Percentiles rank a stretch among this genome's conserved stretches.
These are phyloP conservation scores for Canis aureus DNA, from an alignment of 2,113 vertebrate species.

Conservation along the genomic window DNA sequence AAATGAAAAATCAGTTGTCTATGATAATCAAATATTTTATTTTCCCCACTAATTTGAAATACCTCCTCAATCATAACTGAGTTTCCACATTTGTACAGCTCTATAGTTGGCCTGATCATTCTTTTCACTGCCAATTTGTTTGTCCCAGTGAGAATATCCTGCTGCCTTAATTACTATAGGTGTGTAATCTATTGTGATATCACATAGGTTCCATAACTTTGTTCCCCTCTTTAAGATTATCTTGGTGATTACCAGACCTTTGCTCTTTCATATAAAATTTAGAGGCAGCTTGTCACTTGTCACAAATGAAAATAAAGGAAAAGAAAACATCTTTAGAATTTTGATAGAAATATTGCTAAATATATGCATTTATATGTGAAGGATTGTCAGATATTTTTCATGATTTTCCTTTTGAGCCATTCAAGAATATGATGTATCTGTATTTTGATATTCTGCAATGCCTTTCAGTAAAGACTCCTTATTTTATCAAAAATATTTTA, in stretches of 20 bases:
- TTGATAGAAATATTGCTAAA: too few relatives aligned
- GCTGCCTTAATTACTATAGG: not conserved
- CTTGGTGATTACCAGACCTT: not conserved
- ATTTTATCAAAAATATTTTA: too few relatives aligned
- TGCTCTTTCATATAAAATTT: too few relatives aligned
- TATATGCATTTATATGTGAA: too few relatives aligned
- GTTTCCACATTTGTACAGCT: not conserved
- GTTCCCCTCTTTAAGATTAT: not conserved
- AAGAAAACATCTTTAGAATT: too few relatives aligned
- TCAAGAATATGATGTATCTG: too few relatives aligned
- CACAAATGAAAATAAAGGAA: too few relatives aligned
- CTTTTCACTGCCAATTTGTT: not conserved
- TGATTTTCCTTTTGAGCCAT: too few relatives aligned
- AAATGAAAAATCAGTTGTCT: not conserved
- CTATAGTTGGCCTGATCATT: not conserved
- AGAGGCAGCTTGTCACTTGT: too few relatives aligned
- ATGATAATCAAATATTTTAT: not conserved
- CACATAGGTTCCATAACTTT: not conserved
- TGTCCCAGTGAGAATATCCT: not conserved
- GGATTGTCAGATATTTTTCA: too few relatives aligned
- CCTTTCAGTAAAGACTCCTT: too few relatives aligned
- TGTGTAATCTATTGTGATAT: not conserved
- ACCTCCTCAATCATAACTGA: not conserved
- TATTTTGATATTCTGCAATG: too few relatives aligned
- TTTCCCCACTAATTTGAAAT: not conserved